These are phyloP conservation scores for Silurus lanzhouensis DNA, from an alignment of 2,797 vertebrate genomes.

Conservation along the genomic window DNA sequence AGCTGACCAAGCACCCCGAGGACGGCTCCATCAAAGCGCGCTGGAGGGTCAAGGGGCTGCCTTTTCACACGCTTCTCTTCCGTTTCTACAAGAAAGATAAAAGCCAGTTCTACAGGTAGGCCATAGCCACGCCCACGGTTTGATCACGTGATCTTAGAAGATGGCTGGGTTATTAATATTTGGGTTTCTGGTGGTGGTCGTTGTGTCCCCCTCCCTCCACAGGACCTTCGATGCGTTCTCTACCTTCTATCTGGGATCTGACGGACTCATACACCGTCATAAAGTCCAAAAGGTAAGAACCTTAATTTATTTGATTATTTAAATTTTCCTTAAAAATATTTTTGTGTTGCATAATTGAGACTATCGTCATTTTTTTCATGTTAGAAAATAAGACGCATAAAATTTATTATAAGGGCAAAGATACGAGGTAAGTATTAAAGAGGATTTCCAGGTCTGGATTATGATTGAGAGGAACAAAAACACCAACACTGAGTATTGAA, in stretches of 20 bases:
- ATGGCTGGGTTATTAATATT: not conserved
- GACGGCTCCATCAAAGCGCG: conserved; percentile 85
- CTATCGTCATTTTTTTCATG: too few relatives aligned
- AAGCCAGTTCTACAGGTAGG: conserved; percentile 80
- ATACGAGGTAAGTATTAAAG: too few relatives aligned
- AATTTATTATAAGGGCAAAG: too few relatives aligned
- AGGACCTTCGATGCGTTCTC: conserved; percentile 90
- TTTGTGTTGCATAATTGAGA: too few relatives aligned
- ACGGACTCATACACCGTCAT: conserved; percentile 86
- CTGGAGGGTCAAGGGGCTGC: conserved; percentile 85
- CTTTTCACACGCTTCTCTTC: conserved; percentile 76
- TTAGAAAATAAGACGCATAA: too few relatives aligned
- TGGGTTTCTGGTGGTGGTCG: not conserved
- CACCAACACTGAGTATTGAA: too few relatives aligned
- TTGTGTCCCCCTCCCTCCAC: not conserved
- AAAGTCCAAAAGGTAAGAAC: conserved; percentile 85
- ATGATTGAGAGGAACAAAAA: too few relatives aligned
- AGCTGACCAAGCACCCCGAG: conserved; percentile 86
- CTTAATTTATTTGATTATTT: not conserved
- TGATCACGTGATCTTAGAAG: not conserved
- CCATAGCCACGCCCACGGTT: not conserved
- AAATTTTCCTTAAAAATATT: too few relatives aligned
- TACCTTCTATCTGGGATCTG: conserved; percentile 86
- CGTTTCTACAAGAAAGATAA: conserved; percentile 86
- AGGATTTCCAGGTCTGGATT: too few relatives aligned